A percentile compares a stretch with the other conserved stretches of the same genome.
Conservation (phyloP, 1,140 invertebrate genomes). For the Bradynema listronoti region DNA sequence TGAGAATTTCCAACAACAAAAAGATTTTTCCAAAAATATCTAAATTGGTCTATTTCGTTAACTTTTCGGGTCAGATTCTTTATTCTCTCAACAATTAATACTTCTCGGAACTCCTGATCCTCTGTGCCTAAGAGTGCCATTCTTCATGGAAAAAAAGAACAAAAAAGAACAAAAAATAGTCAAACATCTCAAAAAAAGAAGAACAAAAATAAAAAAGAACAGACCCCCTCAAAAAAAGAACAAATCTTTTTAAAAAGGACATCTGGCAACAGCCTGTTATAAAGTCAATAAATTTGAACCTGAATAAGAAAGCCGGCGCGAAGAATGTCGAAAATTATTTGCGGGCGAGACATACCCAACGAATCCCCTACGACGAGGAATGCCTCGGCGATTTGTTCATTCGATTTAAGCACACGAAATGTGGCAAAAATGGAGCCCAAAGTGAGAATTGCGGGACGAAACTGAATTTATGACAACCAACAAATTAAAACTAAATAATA, state of each 20-base stretch:
- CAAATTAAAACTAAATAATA: neutral
- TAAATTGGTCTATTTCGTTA: too few species aligned
- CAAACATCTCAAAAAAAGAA: too few species aligned
- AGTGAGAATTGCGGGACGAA: conserved; percentile 35
- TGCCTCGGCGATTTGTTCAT: conserved; percentile 29
- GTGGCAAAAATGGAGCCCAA: conserved; percentile 32
- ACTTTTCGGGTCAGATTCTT: too few species aligned
- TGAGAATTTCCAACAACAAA: too few species aligned
- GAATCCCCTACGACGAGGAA: conserved; percentile 21
- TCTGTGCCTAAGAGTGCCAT: too few species aligned
- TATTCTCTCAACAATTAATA: too few species aligned
- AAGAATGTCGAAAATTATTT: conserved; percentile 28
- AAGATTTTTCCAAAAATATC: too few species aligned
- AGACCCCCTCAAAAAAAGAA: too few species aligned
- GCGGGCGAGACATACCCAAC: conserved; percentile 15
- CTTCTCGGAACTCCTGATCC: too few species aligned
- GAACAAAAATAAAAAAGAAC: too few species aligned
- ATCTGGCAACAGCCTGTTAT: neutral
- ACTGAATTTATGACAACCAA: conserved; percentile 8
- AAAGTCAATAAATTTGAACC: conserved; percentile 1
- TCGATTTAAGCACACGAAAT: conserved; percentile 37
- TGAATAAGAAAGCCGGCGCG: conserved; percentile 30
- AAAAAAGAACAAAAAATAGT: too few species aligned
- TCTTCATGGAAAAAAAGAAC: too few species aligned
- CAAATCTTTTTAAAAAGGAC: neutral